Percentiles rank a stretch among this genome's conserved stretches.
These are phyloP conservation scores for Apamea epomidion DNA, from an alignment of 2,888 invertebrate species.

Conservation along the genomic window DNA sequence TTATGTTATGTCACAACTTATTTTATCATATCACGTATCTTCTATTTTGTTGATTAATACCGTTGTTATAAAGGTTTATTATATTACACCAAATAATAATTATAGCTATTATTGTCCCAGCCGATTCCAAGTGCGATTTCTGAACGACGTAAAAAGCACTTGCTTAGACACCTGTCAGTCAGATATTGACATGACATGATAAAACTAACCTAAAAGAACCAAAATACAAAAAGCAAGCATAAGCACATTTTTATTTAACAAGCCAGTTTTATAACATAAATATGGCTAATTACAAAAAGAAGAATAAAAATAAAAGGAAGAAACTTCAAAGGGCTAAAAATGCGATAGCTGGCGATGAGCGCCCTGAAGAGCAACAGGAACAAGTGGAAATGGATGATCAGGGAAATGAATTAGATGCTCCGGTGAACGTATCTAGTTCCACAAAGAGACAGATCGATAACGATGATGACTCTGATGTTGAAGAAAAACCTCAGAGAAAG, in stretches of 20 bases:
- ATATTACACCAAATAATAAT: too few relatives aligned
- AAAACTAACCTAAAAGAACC: constrained; percentile 29
- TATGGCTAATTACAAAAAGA: constrained; percentile 77
- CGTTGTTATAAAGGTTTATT: too few relatives aligned
- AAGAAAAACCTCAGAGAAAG: constrained; percentile 78
- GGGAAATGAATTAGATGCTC: constrained; percentile 57
- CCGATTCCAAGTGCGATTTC: not conserved
- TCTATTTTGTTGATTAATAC: too few relatives aligned
- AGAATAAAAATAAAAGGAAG: constrained; percentile 73
- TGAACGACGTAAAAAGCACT: not conserved
- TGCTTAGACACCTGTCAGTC: not conserved
- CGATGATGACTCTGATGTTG: constrained; percentile 76
- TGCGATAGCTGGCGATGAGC: constrained; percentile 6
- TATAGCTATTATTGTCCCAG: not conserved
- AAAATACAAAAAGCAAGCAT: constrained; percentile 4
- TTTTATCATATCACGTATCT: too few relatives aligned
- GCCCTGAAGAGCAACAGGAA: constrained; percentile 46
- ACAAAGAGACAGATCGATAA: constrained; percentile 67
- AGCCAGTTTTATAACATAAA: constrained; percentile 16
- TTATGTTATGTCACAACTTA: too few relatives aligned
- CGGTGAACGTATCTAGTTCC: constrained; percentile 50
- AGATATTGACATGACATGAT: not conserved
- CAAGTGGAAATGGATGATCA: constrained; percentile 51
- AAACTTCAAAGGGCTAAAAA: constrained; percentile 52
- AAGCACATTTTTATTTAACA: constrained; percentile 30